These are phyloP conservation scores for Cyphomyrus plagiostoma DNA, from an alignment of 2,113 vertebrate genomes.

Conservation along the genomic window DNA sequence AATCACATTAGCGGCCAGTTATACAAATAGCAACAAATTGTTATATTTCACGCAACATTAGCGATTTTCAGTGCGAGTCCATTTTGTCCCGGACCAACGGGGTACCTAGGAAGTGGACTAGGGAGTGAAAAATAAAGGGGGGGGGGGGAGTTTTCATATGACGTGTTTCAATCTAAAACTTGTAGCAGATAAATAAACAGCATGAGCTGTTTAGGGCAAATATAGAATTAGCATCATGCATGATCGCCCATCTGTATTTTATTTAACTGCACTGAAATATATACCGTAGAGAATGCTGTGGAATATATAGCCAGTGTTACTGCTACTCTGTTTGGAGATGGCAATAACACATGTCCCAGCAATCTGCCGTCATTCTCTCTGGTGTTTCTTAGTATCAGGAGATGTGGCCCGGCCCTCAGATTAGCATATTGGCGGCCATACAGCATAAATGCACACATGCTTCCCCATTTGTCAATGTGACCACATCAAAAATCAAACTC, in stretches of 20 bases:
- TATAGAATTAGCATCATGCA: conserved; percentile 56
- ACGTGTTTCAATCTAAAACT: conserved; percentile 35
- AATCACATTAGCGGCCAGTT: conserved; percentile 25
- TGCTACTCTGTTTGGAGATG: conserved; percentile 53
- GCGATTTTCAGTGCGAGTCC: not conserved
- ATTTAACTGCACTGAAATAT: conserved; percentile 58
- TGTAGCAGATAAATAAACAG: conserved; percentile 37
- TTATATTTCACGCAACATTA: conserved; percentile 20
- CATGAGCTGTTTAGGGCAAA: conserved; percentile 48
- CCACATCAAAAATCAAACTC: not conserved
- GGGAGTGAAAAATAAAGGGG: conserved; percentile 13
- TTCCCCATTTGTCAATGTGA: not conserved
- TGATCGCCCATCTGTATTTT: conserved; percentile 55
- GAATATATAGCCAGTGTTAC: conserved; percentile 41
- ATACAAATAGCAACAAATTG: conserved; percentile 41
- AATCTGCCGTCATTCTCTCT: conserved; percentile 49
- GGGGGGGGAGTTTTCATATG: conserved; percentile 26
- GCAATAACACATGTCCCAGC: conserved; percentile 54
- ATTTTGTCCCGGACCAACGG: conserved; percentile 22
- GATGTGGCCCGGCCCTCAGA: not conserved
- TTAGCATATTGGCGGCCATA: not conserved
- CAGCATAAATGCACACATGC: not conserved
- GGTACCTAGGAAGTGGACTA: not conserved
- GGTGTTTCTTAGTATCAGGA: conserved; percentile 22
- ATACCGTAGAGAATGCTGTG: conserved; percentile 43